These are phyloP conservation scores for Melanotaenia trifasciata DNA, from an alignment of 2,797 vertebrate species.

Conservation along the genomic window DNA sequence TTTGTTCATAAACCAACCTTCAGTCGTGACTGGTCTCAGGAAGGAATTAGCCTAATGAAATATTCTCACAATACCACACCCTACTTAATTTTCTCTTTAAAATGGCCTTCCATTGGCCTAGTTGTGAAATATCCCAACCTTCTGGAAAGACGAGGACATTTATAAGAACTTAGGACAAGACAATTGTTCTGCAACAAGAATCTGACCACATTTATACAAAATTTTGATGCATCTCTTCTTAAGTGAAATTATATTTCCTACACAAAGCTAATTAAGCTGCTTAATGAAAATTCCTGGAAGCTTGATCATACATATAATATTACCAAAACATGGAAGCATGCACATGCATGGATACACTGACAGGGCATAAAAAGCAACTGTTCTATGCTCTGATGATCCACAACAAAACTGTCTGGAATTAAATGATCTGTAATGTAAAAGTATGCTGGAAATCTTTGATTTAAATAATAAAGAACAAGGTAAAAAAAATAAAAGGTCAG, in stretches of 20 bases:
- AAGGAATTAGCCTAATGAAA: neutral
- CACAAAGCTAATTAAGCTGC: too few species aligned
- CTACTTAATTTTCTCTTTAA: too few species aligned
- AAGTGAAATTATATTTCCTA: too few species aligned
- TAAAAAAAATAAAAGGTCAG: conserved; percentile 35
- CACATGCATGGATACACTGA: neutral
- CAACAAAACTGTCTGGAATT: conserved; percentile 1
- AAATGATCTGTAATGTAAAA: neutral
- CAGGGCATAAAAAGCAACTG: neutral
- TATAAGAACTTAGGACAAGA: too few species aligned
- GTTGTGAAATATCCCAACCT: too few species aligned
- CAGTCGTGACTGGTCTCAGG: neutral
- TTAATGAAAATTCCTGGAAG: too few species aligned
- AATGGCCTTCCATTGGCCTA: too few species aligned
- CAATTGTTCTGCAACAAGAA: too few species aligned
- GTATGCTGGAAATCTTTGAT: neutral
- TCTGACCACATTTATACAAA: too few species aligned
- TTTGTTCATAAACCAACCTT: neutral
- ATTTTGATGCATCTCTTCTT: too few species aligned
- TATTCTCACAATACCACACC: neutral
- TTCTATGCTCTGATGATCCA: neutral
- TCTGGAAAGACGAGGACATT: too few species aligned
- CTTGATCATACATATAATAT: neutral
- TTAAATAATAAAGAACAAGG: conserved; percentile 18
- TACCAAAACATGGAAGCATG: neutral